Conservation (phyloP, 2,888 invertebrate genomes). For the Parnassius glacialis region DNA sequence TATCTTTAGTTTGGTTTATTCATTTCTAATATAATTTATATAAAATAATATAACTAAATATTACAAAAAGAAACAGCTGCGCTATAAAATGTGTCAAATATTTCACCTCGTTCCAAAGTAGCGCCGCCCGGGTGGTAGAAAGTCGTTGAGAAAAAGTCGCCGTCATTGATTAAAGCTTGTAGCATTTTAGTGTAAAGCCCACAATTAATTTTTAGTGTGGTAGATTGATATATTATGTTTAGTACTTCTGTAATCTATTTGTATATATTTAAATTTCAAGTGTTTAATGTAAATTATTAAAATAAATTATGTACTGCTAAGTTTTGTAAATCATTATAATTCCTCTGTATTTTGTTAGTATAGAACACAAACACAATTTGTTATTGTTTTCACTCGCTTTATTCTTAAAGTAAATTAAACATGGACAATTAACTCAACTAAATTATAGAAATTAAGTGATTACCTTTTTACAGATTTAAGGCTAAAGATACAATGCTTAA, state of each 20-base stretch:
- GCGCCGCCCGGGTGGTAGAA: too few species aligned
- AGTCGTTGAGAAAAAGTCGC: too few species aligned
- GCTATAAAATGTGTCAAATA: too few species aligned
- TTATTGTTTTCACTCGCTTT: slow-evolving; percentile 12
- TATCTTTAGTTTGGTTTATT: too few species aligned
- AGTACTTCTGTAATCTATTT: slow-evolving; percentile 64
- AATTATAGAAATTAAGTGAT: not conserved
- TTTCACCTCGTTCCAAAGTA: too few species aligned
- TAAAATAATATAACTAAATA: too few species aligned
- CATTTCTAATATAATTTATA: too few species aligned
- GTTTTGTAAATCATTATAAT: not conserved
- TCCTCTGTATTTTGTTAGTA: not conserved
- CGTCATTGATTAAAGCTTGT: not conserved
- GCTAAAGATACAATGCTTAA: too few species aligned
- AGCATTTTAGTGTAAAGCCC: slow-evolving; percentile 2
- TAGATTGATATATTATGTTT: slow-evolving; percentile 45
- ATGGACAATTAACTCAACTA: not conserved
- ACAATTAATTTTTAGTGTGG: slow-evolving; percentile 7
- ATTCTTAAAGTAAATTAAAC: slow-evolving; percentile 15
- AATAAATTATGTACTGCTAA: slow-evolving; percentile 45
- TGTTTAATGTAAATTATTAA: slow-evolving; percentile 65
- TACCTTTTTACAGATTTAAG: not conserved
- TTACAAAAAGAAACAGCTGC: too few species aligned
- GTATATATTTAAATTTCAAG: slow-evolving; percentile 60
- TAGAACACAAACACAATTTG: not conserved